Base-by-base conservation (phyloP, 2,888 invertebrate species). In the Lepas anatifera region DNA sequence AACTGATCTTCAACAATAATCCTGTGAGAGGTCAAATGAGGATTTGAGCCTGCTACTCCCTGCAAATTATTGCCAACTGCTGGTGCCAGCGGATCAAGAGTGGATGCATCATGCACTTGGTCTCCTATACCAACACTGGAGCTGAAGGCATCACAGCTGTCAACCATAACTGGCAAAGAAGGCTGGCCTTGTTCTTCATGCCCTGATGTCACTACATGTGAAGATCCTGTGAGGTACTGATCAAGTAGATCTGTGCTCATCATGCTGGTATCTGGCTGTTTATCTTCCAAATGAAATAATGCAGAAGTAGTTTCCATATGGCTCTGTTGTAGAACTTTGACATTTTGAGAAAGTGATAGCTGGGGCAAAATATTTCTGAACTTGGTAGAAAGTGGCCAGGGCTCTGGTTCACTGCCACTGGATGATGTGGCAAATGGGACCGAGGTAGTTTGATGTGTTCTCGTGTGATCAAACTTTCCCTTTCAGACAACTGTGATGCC, bases 401-500 rank as follows among this genome's bases (percentile, higher is more conserved):
- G n/a, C n/a, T n/a, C n/a, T n/a, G n/a, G n/a, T n/a, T n/a, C n/a
- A n/a, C n/a, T n/a, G n/a, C n/a, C n/a, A n/a, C n/a, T n/a, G n/a
- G n/a, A n/a, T n/a, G n/a, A n/a, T n/a, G n/a, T n/a, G n/a, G n/a
- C n/a, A n/a, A n/a, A n/a, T n/a, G n/a, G n/a, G n/a, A n/a, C n/a
- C n/a, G n/a, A 16, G 27, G 29, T 3, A 27, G 52, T 29, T 27
- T 27, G 6, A 52, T 3, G 2, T 29, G n/a, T 22, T 29, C 29
- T 16, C 11, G 52, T 13, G 29, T 16, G 3, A 52, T 52, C 77
- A 77, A 4, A 68, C 67, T 72, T 70, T 75, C 73, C 35, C 75
- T 71, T 68, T 74, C 75, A 52, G 74, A 75, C 71, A 75, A 70
- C 68, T 76, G 75, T 35, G 75, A 74, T 32, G 76, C 74, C 29